Evolutionary conservation across 2,888 invertebrate genomes (phyloP).

Genomic region (Pachliopta kotzebuea): DNA sequence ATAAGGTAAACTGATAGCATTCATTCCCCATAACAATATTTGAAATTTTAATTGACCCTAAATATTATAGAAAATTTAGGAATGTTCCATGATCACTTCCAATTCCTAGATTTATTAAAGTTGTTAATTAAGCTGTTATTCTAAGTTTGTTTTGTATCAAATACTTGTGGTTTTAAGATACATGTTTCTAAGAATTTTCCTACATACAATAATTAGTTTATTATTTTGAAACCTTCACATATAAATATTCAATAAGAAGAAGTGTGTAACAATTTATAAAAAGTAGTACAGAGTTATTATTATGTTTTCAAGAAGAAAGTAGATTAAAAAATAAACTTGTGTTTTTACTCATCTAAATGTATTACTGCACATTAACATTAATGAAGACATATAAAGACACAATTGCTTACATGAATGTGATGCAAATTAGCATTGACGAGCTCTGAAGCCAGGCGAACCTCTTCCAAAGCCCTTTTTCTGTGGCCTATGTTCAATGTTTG

Average conservation of each 20-base stretch:
- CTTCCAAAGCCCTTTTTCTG: conserved; percentile 90
- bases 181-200: conserved; percentile 11
- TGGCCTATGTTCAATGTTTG: conserved; percentile 86
- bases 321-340: neutral
- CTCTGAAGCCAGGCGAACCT: conserved; percentile 89
- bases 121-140: neutral
- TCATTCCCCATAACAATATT: too few species aligned
- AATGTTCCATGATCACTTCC: too few species aligned
- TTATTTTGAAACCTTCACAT: neutral
- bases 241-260: neutral
- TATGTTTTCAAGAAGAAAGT: neutral
- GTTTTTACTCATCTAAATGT: neutral
- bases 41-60: too few species aligned
- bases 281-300: neutral
- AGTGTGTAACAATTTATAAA: neutral
- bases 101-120: too few species aligned
- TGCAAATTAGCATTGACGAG: conserved; percentile 90
- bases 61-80: too few species aligned
- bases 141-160: neutral
- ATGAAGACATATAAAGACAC: neutral
- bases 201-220: neutral
- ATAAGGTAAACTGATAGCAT: too few species aligned
- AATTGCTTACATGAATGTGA: conserved; percentile 86
- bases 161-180: conserved; percentile 17
- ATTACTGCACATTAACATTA: neutral